Percentiles rank a stretch among this genome's conserved stretches.
Evolutionary conservation across 2,888 invertebrate species (phyloP).

Genomic region (Parthenolecanium corni): DNA sequence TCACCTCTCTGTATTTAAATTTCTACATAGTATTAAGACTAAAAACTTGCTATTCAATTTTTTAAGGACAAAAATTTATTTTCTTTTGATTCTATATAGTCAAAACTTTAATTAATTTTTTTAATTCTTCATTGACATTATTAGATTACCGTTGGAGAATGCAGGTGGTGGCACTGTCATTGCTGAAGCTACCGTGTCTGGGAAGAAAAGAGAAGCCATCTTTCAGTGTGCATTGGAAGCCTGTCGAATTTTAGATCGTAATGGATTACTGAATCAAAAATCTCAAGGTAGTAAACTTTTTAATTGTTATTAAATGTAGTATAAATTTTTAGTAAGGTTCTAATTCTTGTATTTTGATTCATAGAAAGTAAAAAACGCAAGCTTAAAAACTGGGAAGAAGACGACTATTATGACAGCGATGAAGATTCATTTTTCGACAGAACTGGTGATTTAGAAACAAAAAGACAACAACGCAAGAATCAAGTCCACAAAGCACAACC

Average conservation of each 20-base stretch:
- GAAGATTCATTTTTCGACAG: slow-evolving; percentile 92
- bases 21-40: no score
- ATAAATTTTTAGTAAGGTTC: slow-evolving; percentile 7
- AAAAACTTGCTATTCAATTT: no score
- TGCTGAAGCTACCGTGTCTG: slow-evolving; percentile 76
- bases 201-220: slow-evolving; percentile 90
- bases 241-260: slow-evolving; percentile 74
- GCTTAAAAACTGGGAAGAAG: slow-evolving; percentile 64
- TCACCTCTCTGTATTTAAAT: neutral
- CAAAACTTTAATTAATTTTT: slow-evolving; percentile 2
- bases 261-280: slow-evolving; percentile 60
- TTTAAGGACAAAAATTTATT: no score
- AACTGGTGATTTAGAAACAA: slow-evolving; percentile 77
- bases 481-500: slow-evolving; percentile 45
- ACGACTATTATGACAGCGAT: slow-evolving; percentile 87
- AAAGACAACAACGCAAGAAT: slow-evolving; percentile 64
- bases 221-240: slow-evolving; percentile 89
- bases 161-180: slow-evolving; percentile 35
- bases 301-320: neutral
- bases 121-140: neutral
- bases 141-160: slow-evolving; percentile 31
- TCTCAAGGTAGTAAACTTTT: slow-evolving; percentile 55
- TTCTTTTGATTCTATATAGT: no score
- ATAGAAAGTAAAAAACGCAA: slow-evolving; percentile 71
- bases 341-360: slow-evolving; percentile 4